These are phyloP conservation scores for Coryphaenoides rupestris DNA, from an alignment of 2,113 vertebrate genomes.

Conservation along the genomic window DNA sequence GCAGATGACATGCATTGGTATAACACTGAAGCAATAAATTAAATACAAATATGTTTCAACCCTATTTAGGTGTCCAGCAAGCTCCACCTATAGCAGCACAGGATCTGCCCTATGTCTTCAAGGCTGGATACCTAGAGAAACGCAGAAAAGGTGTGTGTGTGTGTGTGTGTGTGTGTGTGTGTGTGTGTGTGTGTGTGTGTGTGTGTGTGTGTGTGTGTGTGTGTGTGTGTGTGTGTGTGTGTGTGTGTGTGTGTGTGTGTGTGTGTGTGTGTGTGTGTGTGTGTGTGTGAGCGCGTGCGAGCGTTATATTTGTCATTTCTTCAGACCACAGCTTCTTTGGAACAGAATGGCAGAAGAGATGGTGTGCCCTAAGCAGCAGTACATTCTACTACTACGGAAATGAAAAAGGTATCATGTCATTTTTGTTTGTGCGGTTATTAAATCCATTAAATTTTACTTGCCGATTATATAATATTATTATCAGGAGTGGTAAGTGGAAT, in stretches of 20 bases:
- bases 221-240: conserved; percentile 46
- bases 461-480: no score
- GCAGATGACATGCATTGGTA: no score
- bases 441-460: no score
- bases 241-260: background rate
- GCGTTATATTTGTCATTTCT: conserved; percentile 26
- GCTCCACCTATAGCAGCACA: conserved; percentile 85
- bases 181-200: background rate
- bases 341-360: conserved; percentile 96
- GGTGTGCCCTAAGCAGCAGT: conserved; percentile 87
- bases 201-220: background rate
- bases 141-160: conserved; percentile 84
- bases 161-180: background rate
- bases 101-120: conserved; percentile 84
- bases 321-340: conserved; percentile 95
- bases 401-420: conserved; percentile 87
- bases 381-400: conserved; percentile 94
- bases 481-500: no score
- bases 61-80: conserved; percentile 77
- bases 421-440: no score
- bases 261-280: background rate
- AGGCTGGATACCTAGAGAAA: conserved; percentile 93
- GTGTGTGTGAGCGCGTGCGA: background rate
- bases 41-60: background rate
- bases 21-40: background rate